Evolutionary conservation across 2,888 invertebrate genomes (phyloP).

Genomic region (Lomographa bimaculata): DNA sequence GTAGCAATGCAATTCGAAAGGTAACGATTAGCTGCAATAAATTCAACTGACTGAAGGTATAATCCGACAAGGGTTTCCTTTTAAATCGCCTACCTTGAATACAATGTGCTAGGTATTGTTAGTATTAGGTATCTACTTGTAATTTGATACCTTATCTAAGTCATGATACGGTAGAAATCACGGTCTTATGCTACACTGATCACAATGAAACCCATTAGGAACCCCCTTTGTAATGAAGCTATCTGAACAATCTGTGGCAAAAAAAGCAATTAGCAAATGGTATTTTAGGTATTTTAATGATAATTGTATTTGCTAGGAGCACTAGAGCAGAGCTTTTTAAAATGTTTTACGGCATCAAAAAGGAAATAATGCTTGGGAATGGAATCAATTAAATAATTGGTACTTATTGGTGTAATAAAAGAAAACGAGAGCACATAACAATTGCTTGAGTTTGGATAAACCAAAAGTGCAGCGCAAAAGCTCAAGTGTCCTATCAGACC

Average conservation of each 20-base stretch:
- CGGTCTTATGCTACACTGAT: slow-evolving; percentile 17
- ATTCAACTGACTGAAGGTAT: slow-evolving; percentile 9
- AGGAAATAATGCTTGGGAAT: no score
- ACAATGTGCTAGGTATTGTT: slow-evolving; percentile 13
- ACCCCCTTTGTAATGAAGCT: slow-evolving; percentile 10
- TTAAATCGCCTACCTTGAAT: slow-evolving; percentile 10
- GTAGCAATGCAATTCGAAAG: slow-evolving; percentile 11
- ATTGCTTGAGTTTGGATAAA: no score
- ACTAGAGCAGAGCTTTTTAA: not conserved
- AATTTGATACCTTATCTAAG: slow-evolving; percentile 19
- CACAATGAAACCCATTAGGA: slow-evolving; percentile 18
- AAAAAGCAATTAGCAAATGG: slow-evolving; percentile 14
- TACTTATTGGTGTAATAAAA: no score
- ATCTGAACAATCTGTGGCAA: slow-evolving; percentile 16
- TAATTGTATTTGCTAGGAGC: slow-evolving; percentile 1
- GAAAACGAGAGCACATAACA: no score
- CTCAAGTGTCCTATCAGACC: no score
- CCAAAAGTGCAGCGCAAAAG: no score
- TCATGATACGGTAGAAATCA: slow-evolving; percentile 20
- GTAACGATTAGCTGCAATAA: slow-evolving; percentile 17
- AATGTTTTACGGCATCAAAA: no score
- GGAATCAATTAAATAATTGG: no score
- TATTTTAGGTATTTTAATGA: slow-evolving; percentile 6
- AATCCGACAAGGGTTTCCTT: slow-evolving; percentile 18
- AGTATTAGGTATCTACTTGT: no score